phyloP scores from a whole-genome alignment of 64 coral and sea anemone species.

The Montipora cactus region DNA sequence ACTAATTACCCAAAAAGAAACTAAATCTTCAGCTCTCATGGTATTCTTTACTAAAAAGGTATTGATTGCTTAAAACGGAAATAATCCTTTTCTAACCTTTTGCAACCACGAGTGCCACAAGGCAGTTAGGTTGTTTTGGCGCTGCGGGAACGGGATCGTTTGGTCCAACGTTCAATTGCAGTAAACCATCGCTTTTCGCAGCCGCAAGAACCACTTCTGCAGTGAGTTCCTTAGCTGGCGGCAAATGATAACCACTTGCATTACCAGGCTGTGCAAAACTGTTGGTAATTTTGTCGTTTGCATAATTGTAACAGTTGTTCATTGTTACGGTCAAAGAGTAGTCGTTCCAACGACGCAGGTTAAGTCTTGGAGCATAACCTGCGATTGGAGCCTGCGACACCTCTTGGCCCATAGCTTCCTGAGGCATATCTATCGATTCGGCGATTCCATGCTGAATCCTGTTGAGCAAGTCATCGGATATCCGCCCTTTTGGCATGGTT shows the following conservation, averaged over 20 bases:
- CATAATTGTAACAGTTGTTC: constrained; percentile 69
- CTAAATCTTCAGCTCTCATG: background rate
- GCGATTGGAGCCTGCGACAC: background rate
- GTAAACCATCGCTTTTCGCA: constrained; percentile 17
- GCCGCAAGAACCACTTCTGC: background rate
- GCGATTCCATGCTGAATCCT: too few relatives aligned
- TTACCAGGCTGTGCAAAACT: constrained; percentile 56
- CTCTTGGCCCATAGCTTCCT: background rate
- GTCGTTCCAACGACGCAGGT: constrained; percentile 13
- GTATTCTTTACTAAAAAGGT: background rate
- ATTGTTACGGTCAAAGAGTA: background rate
- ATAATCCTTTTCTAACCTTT: background rate
- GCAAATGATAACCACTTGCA: background rate
- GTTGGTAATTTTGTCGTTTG: constrained; percentile 61
- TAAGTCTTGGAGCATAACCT: constrained; percentile 35
- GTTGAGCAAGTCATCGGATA: background rate
- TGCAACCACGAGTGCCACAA: constrained; percentile 13
- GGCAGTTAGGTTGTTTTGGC: constrained; percentile 45
- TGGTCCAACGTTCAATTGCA: constrained; percentile 37
- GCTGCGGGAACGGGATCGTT: constrained; percentile 1
- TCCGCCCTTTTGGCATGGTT: constrained; percentile 38
- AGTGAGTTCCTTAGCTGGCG: background rate
- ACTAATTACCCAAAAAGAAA: background rate
- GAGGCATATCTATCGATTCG: background rate
- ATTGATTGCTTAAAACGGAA: background rate